Base-by-base conservation (phyloP, 2,113 vertebrate species). In the Nothocercus nigrocapillus region DNA sequence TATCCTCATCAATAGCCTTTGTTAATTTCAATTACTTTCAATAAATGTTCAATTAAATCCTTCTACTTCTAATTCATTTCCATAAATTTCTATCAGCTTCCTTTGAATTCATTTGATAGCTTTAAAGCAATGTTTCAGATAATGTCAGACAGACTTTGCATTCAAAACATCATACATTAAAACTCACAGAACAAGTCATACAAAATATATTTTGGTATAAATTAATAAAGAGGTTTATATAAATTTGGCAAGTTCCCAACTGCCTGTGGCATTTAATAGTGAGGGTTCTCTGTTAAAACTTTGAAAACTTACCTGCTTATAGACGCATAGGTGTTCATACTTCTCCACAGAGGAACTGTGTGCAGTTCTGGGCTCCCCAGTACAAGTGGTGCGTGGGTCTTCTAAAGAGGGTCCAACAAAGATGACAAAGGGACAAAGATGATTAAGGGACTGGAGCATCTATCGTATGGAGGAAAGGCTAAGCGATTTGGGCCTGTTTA, bases 11-110 rank as follows among this genome's bases (percentile, higher is more conserved):
- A 91, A 91, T 92, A 96, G 40, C 56, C 56, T 94, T 94, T 92
- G 93, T 97, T 97, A 94, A 97, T 87, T 97, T 94, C 94, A 94
- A 70, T 96, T 96, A 89, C 68, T 93, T 96, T 96, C 72, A 97
- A 85, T 97, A 92, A 95, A 84, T 13, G 36, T 96, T 90, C 45
- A 63, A 88, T 97, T 95, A 95, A 96, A 95, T 96, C 22, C 49
- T 80, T 86, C 94, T 93, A 93, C 88, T 77, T 82, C 32, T 93
- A 93, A 91, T 96, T 92, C 2, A 51, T 94, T 96, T 95, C 30
- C 49, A 95, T 93, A 95, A 61, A 90, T 89, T 93, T 94, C 58
- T 70, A 45, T 77, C 53, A 77, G 10, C 61, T 95, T 90, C 54
- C 51, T 82, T 75, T 96, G 77, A 85, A 66, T 42, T 91, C 15